Evolutionary conservation across 2,888 invertebrate genomes (phyloP), one percentile per base, ranked within the genome.

Genomic region (Slavum lentiscoides): DNA sequence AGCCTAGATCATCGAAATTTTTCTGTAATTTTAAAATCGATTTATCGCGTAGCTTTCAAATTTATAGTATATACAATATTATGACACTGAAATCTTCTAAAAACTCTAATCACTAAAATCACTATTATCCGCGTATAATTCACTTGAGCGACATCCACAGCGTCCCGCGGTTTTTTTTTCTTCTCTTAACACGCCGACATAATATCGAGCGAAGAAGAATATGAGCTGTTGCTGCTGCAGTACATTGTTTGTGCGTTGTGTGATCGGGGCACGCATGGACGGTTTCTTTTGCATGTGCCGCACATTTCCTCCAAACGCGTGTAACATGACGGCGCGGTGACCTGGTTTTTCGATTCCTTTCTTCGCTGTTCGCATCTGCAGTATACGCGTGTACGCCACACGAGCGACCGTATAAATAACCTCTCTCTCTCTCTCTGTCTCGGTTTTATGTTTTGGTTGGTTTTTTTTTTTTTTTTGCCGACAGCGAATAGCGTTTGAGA

Each of bases 301-400:
- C 49, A 68, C 53, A 61, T 80, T 80, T 80, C 58, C 70, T 59
- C 62, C 80, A 21, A 39, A 43, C 72, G n/a, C 19, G 64, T 39
- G 58, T 80, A 80, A 72, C n/a, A 59, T 72, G 72, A 80, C 64
- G 80, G 72, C 72, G 80, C 64, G 80, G 72, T 80, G 80, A 80
- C 80, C 80, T 72, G 80, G 55, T 70, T 77, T 70, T 43, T 69
- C 37, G 61, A 69, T 77, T 77, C 43, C 61, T 69, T 77, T 77
- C 77, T 77, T 77, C 70, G 21, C 67, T 19, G 21, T 58, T 19
- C 69, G 69, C 59, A 43, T 19, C 58, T 19, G 68, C 23, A 53
- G 59, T 19, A 53, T 9, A 55, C 30, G 6, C 39, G 13, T 13
- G 21, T 17, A 62, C 19, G 11, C 30, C 70, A 17, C 58, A 30